Percentiles rank a stretch among this genome's conserved stretches.
Evolutionary conservation across 2,797 vertebrate genomes (phyloP).

Genomic region (Notoglanidium macrostoma): DNA sequence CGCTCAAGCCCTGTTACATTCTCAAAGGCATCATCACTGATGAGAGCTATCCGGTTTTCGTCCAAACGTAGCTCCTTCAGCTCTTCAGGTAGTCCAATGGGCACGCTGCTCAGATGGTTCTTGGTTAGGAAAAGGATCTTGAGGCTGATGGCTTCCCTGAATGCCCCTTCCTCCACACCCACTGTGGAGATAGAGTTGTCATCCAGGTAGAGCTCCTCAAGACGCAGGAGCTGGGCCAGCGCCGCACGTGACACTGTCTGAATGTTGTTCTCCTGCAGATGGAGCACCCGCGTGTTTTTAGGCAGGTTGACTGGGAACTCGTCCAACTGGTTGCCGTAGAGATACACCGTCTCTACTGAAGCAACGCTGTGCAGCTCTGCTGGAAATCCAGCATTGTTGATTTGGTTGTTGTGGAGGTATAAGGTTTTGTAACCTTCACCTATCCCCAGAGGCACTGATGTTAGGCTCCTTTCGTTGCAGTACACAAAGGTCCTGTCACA

Average conservation of each 20-base stretch:
- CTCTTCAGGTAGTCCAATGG: conserved; percentile 88
- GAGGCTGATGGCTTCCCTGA: conserved; percentile 88
- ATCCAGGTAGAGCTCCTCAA: conserved; percentile 91
- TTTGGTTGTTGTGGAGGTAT: conserved; percentile 98
- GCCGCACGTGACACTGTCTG: conserved; percentile 90
- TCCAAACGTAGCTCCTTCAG: conserved; percentile 89
- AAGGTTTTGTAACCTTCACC: conserved; percentile 94
- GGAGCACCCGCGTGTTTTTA: conserved; percentile 87
- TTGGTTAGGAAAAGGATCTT: conserved; percentile 92
- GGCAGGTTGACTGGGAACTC: conserved; percentile 95
- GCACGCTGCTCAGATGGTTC: conserved; percentile 93
- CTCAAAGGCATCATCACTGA: conserved; percentile 88
- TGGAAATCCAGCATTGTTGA: conserved; percentile 94
- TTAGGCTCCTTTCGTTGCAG: conserved; percentile 95
- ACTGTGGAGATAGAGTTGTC: conserved; percentile 95
- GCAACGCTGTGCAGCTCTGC: conserved; percentile 86
- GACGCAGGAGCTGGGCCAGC: conserved; percentile 86
- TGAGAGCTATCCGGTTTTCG: conserved; percentile 89
- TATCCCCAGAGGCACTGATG: conserved; percentile 95
- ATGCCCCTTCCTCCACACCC: conserved; percentile 92
- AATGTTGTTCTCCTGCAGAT: conserved; percentile 97
- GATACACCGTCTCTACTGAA: conserved; percentile 92
- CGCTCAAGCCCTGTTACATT: conserved; percentile 87
- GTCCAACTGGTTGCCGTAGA: conserved; percentile 93
- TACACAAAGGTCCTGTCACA: conserved; percentile 95